phyloP scores from a whole-genome alignment of 2,888 invertebrate genomes.

The Mythimna pallens region DNA sequence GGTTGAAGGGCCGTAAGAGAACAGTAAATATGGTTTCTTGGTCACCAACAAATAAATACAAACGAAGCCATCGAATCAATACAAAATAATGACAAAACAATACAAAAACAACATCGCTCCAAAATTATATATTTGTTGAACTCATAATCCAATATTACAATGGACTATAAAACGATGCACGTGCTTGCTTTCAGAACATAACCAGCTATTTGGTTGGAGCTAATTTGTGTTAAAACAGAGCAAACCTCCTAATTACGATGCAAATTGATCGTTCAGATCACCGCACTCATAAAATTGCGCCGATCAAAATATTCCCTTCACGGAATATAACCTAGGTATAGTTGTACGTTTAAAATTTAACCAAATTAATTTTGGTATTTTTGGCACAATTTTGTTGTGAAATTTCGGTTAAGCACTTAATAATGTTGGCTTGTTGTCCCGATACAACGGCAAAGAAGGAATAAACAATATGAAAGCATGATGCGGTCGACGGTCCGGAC shows the following conservation, averaged over 20 bases:
- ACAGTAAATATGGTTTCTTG: slow-evolving; percentile 12
- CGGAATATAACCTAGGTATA: slow-evolving; percentile 48
- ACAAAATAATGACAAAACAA: slow-evolving; percentile 29
- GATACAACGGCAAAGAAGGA: not conserved
- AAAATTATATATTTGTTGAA: slow-evolving; percentile 60
- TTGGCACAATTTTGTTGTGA: slow-evolving; percentile 44
- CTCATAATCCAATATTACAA: slow-evolving; percentile 64
- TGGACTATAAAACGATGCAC: slow-evolving; percentile 66
- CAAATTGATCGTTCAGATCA: slow-evolving; percentile 87
- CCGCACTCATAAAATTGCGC: slow-evolving; percentile 81
- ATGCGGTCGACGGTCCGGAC: too few relatives aligned
- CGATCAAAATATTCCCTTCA: slow-evolving; percentile 72
- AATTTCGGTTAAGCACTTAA: slow-evolving; percentile 51
- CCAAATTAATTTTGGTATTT: slow-evolving; percentile 61
- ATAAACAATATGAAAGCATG: slow-evolving; percentile 5
- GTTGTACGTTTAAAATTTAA: slow-evolving; percentile 58
- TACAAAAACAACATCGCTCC: slow-evolving; percentile 45
- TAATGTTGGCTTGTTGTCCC: slow-evolving; percentile 21
- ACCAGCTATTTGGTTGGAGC: slow-evolving; percentile 77
- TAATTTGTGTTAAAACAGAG: slow-evolving; percentile 86
- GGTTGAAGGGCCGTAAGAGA: not conserved
- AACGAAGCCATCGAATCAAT: slow-evolving; percentile 15
- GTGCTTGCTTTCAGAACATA: slow-evolving; percentile 74
- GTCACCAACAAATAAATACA: slow-evolving; percentile 18
- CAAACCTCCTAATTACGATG: slow-evolving; percentile 86